phyloP scores from a whole-genome alignment of 2,888 invertebrate species.

The Hyles lineata region DNA sequence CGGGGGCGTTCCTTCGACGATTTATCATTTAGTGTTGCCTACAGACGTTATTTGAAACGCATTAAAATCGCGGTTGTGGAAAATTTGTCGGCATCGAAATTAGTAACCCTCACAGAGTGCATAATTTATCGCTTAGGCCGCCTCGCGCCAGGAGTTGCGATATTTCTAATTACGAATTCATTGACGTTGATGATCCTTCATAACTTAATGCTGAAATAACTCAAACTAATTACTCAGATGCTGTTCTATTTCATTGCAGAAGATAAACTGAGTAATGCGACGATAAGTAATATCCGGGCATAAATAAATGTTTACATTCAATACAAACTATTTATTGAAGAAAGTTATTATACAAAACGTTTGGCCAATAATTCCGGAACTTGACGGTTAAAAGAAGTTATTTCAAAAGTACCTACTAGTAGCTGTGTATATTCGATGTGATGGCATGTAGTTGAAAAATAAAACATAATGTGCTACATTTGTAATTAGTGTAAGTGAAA shows the following conservation, averaged over 20 bases:
- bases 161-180: slow-evolving; percentile 77
- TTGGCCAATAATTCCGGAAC: too few relatives aligned
- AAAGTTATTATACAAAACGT: too few relatives aligned
- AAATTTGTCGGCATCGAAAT: slow-evolving; percentile 84
- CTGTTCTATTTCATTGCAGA: slow-evolving; percentile 1
- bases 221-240: neutral
- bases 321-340: too few relatives aligned
- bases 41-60: slow-evolving; percentile 85
- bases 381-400: too few relatives aligned
- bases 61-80: slow-evolving; percentile 83
- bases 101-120: slow-evolving; percentile 78
- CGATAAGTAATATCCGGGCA: neutral
- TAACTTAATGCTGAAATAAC: slow-evolving; percentile 30
- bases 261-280: neutral
- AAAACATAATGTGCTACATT: neutral
- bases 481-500: neutral
- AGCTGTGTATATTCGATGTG: too few relatives aligned
- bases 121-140: slow-evolving; percentile 81
- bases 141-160: slow-evolving; percentile 70
- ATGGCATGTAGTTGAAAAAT: neutral
- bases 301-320: neutral
- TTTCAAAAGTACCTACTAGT: too few relatives aligned
- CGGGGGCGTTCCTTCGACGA: slow-evolving; percentile 80
- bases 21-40: slow-evolving; percentile 85
- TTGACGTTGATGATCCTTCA: slow-evolving; percentile 66